Percentiles rank a stretch among this genome's conserved stretches.
Evolutionary conservation across 2,113 vertebrate genomes (phyloP).

Genomic region (Propithecus coquereli): DNA sequence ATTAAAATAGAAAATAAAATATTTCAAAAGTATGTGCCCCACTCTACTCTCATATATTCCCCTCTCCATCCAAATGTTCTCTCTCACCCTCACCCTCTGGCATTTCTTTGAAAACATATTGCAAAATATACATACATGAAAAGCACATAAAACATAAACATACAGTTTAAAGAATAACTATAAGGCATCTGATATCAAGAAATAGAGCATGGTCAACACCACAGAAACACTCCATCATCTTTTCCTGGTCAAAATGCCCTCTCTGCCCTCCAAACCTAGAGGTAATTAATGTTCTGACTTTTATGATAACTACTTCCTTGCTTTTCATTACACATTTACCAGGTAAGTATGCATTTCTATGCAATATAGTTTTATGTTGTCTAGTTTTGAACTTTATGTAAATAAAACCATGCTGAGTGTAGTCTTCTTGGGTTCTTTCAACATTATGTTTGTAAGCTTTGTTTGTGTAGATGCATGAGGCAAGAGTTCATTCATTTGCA

Average conservation of each 20-base stretch:
- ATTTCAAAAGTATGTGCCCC: background rate
- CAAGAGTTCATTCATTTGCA: background rate
- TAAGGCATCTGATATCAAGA: background rate
- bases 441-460: background rate
- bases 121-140: background rate
- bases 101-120: background rate
- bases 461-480: background rate
- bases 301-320: background rate
- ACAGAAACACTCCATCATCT: background rate
- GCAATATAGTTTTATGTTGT: background rate
- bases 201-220: background rate
- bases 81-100: background rate
- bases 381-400: background rate
- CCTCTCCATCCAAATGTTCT: background rate
- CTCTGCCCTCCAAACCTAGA: background rate
- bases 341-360: background rate
- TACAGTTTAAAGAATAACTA: background rate
- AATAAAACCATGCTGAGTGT: background rate
- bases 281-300: background rate
- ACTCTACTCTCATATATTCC: background rate
- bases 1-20: slow-evolving; percentile 20
- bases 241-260: background rate
- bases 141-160: background rate
- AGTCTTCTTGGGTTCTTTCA: background rate
- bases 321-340: background rate